These are phyloP conservation scores for Hermaeophaga mercurialis DNA, from an alignment of 2,888 invertebrate genomes.

Conservation along the genomic window DNA sequence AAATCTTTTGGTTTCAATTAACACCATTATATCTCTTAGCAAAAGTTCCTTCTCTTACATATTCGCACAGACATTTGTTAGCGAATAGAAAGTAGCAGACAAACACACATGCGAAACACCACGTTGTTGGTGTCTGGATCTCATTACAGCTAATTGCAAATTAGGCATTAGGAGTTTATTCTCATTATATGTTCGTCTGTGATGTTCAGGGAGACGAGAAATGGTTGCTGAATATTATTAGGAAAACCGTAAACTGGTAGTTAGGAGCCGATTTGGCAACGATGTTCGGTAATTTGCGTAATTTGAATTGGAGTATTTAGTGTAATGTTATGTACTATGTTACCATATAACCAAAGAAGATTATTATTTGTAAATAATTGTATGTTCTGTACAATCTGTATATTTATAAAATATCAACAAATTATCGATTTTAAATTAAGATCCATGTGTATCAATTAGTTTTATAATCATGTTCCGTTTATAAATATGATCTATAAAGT, in stretches of 20 bases:
- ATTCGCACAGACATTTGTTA: neutral
- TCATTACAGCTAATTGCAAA: conserved; percentile 35
- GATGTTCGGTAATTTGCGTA: neutral
- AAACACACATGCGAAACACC: conserved; percentile 8
- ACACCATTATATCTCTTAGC: too few relatives aligned
- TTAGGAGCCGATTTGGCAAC: neutral
- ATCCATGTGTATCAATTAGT: too few relatives aligned
- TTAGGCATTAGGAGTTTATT: conserved; percentile 31
- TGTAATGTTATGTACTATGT: conserved; percentile 1
- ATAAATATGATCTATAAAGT: too few relatives aligned
- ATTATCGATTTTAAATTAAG: too few relatives aligned
- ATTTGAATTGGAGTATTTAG: neutral
- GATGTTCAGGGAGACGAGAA: conserved; percentile 5
- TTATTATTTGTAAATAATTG: too few relatives aligned
- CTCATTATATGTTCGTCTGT: conserved; percentile 28
- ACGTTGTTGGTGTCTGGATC: conserved; percentile 24
- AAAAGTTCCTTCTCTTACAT: too few relatives aligned
- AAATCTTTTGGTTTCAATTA: too few relatives aligned
- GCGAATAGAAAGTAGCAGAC: neutral
- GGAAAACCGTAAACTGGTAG: conserved; percentile 7
- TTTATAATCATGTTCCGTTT: too few relatives aligned
- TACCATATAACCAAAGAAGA: too few relatives aligned
- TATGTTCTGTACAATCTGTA: too few relatives aligned
- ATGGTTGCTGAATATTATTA: conserved; percentile 1
- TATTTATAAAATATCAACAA: too few relatives aligned